Evolutionary conservation across 2,888 invertebrate species (phyloP).

Genomic region (Pediacus dermestoides): DNA sequence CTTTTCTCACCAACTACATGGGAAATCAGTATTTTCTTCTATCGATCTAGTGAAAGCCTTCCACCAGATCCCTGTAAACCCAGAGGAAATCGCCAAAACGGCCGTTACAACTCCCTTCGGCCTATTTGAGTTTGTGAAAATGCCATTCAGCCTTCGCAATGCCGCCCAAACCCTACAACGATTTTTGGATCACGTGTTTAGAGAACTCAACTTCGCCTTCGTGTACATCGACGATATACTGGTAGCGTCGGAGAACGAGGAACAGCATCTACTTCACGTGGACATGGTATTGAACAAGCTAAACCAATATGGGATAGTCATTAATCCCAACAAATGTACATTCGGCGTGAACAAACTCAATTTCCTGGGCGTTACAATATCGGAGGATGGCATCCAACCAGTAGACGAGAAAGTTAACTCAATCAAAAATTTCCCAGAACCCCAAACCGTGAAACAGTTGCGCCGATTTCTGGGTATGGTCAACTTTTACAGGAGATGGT

Average conservation of each 20-base stretch:
- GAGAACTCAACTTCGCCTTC: slow-evolving; percentile 8
- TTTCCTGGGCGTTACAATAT: slow-evolving; percentile 33
- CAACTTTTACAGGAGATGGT: slow-evolving; percentile 22
- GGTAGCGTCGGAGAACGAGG: slow-evolving; percentile 24
- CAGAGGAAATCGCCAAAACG: slow-evolving; percentile 30
- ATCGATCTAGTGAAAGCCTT: slow-evolving; percentile 20
- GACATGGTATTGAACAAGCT: slow-evolving; percentile 26
- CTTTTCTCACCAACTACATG: slow-evolving; percentile 1
- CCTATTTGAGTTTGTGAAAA: slow-evolving; percentile 33
- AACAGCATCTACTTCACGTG: slow-evolving; percentile 28
- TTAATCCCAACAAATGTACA: slow-evolving; percentile 37
- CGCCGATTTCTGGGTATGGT: slow-evolving; percentile 21
- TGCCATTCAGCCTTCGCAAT: slow-evolving; percentile 44
- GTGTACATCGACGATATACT: slow-evolving; percentile 33
- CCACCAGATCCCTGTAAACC: slow-evolving; percentile 26
- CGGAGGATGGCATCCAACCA: slow-evolving; percentile 33
- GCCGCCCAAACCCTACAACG: slow-evolving; percentile 45
- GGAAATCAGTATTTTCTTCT: slow-evolving; percentile 29
- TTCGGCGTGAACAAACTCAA: slow-evolving; percentile 26
- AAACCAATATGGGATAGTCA: slow-evolving; percentile 23
- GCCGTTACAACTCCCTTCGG: slow-evolving; percentile 31
- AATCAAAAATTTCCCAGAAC: slow-evolving; percentile 28
- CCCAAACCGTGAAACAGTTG: slow-evolving; percentile 13
- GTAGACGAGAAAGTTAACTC: slow-evolving; percentile 34
- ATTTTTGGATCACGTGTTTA: slow-evolving; percentile 37